Evolutionary conservation across 2,888 invertebrate species (phyloP), one percentile per base, ranked within the genome.

Genomic region (Drosophila anomalata): DNA sequence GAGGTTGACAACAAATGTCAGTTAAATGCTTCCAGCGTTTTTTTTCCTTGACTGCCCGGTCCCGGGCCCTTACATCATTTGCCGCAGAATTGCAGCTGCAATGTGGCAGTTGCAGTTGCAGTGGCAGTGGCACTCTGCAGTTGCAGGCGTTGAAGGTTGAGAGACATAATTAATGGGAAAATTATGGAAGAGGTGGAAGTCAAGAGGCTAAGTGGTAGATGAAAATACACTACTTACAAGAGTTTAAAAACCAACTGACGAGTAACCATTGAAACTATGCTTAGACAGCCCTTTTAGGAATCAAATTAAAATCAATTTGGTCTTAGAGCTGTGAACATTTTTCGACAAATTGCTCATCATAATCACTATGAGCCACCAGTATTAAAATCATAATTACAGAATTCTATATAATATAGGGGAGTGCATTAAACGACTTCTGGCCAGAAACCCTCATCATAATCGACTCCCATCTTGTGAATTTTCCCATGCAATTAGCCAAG

Each of bases 1-100:
- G 68, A 72, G 69, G 69, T 51, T 78, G 84, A 76, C 73, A 87
- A 83, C 77, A 83, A 86, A 83, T 86, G 81, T 73, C 86, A 79
- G 79, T 78, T 75, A 79, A 80, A 79, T 72, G 82, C 78, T 68
- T 58, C 67, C 67, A 73, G 50, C 73, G n/a, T 51, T 76, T 72
- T 74, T 57, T 65, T 33, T n/a, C 2, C 20, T 59, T 41, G 29
- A 0, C 22, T 4, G 5, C 22, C 33, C 24, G 26, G 14, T 17
- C 50, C 56, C 46, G 22, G 54, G 42, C 68, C 58, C 71, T 68
- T 74, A 68, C 74, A 75, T 75, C 74, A 79, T 68, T 71, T 55
- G 77, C 65, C 41, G 42, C 63, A 65, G 75, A 79, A 78, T 59
- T 72, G 75, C 76, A 75, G 55, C 72, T 54, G 41, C 66, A 41